Evolutionary conservation across 2,888 invertebrate species (phyloP), one percentile per base, ranked within the genome.

Genomic region (Chrysodeixis includens): DNA sequence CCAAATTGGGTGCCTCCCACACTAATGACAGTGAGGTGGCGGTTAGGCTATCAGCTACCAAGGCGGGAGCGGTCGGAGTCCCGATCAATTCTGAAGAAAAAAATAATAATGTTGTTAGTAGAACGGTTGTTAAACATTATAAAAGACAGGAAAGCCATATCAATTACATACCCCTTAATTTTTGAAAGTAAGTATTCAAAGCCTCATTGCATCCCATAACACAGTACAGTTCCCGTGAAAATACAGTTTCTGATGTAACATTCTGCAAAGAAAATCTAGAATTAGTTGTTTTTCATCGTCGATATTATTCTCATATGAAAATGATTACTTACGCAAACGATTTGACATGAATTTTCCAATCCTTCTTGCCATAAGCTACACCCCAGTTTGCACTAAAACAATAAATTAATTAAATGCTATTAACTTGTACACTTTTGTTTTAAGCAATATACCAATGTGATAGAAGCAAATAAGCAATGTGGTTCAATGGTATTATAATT

Each of bases 151-250:
- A n/a, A n/a, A n/a, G n/a, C n/a, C n/a, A n/a, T n/a, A n/a, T n/a
- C n/a, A n/a, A n/a, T n/a, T n/a, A n/a, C 78, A 82, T 90, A 97
- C 97, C 96, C 96, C 96, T 96, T 67, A 98, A 91, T 85, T 96
- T 96, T 84, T 97, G 96, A 81, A 97, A 97, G 89, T 98, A 98
- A 65, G 96, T 95, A 81, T 97, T 97, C 58, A 98, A 93, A 57
- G 98, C 98, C 85, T 97, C 97, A 86, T 97, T 97, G 89, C 98
- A 98, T 62, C 98, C 98, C 93, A 97, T 96, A 32, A 97, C 97
- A 86, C 98, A 98, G 86, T 97, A 97, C 18, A 97, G 91, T 87
- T 97, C 97, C 83, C 97, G 96, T 1, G 97, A 96, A 69, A 97
- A 96, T 52, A 97, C 94, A 22, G 96, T 94, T 80, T 97, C 96